These are phyloP conservation scores for Agrilus biguttatus DNA, from an alignment of 2,888 invertebrate species.

Conservation along the genomic window DNA sequence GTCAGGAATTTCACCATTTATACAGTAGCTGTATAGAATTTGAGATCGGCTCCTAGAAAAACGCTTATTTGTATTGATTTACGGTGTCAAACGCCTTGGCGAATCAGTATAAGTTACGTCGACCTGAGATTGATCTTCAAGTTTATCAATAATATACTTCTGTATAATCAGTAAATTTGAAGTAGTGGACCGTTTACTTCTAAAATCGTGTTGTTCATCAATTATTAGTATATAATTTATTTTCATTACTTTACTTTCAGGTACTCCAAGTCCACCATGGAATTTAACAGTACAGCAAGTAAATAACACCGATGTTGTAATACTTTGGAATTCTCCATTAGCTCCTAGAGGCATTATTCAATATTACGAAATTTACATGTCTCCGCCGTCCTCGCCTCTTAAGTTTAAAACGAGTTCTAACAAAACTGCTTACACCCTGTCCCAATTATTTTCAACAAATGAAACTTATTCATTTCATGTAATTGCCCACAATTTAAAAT, in stretches of 20 bases:
- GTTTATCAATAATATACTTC: too few relatives aligned
- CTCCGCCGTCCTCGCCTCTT: slow-evolving; percentile 47
- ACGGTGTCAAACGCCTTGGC: too few relatives aligned
- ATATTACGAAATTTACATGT: slow-evolving; percentile 49
- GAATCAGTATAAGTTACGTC: too few relatives aligned
- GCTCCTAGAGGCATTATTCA: slow-evolving; percentile 46
- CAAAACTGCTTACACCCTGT: slow-evolving; percentile 38
- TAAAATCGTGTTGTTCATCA: too few relatives aligned
- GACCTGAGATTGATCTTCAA: too few relatives aligned
- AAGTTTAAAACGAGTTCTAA: slow-evolving; percentile 28
- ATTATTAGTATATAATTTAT: too few relatives aligned
- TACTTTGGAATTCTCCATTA: slow-evolving; percentile 55
- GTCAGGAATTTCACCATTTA: too few relatives aligned
- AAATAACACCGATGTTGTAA: slow-evolving; percentile 47
- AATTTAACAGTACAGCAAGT: slow-evolving; percentile 49
- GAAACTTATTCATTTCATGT: slow-evolving; percentile 61
- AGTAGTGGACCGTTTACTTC: too few relatives aligned
- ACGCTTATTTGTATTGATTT: too few relatives aligned
- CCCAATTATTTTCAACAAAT: slow-evolving; percentile 39
- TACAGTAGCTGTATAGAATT: too few relatives aligned
- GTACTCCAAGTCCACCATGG: slow-evolving; percentile 53
- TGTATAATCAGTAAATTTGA: too few relatives aligned
- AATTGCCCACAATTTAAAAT: slow-evolving; percentile 47
- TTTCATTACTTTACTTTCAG: slow-evolving; percentile 12
- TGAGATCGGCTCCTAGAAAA: too few relatives aligned